Conservation (phyloP, 2,888 invertebrate genomes). For the Gymnocheta viridis region DNA sequence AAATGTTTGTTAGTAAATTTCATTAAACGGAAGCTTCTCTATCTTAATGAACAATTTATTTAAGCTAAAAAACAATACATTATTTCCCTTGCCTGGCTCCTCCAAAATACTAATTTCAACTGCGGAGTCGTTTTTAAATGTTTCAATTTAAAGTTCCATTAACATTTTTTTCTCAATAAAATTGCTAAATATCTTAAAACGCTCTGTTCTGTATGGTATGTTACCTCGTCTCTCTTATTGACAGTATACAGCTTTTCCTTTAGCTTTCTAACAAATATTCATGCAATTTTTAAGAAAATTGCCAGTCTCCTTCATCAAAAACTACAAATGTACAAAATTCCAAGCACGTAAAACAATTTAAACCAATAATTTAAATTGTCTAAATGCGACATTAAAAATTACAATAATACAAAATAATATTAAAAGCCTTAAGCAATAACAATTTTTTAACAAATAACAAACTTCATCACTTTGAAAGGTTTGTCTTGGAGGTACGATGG, state of each 20-base stretch:
- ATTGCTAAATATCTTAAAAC: too few relatives aligned
- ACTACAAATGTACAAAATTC: slow-evolving; percentile 43
- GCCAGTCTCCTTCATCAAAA: background rate
- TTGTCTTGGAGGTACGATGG: slow-evolving; percentile 18
- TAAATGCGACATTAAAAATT: slow-evolving; percentile 37
- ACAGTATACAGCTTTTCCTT: slow-evolving; percentile 6
- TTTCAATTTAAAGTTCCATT: too few relatives aligned
- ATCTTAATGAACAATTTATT: too few relatives aligned
- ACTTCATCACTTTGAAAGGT: slow-evolving; percentile 43
- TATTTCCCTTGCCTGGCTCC: too few relatives aligned
- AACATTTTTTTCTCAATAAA: too few relatives aligned
- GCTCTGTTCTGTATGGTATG: background rate
- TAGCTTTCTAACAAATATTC: slow-evolving; percentile 36
- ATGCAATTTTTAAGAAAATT: slow-evolving; percentile 6
- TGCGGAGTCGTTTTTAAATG: background rate
- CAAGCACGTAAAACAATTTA: slow-evolving; percentile 64
- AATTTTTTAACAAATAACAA: slow-evolving; percentile 24
- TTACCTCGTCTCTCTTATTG: too few relatives aligned
- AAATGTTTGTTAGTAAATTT: too few relatives aligned
- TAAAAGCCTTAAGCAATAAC: slow-evolving; percentile 6
- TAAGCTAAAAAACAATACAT: too few relatives aligned
- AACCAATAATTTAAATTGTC: slow-evolving; percentile 66
- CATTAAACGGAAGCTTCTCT: too few relatives aligned
- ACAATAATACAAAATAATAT: slow-evolving; percentile 14
- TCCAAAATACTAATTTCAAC: too few relatives aligned